These are phyloP conservation scores for Urocitellus parryii DNA, from an alignment of 2,113 vertebrate genomes.

Conservation along the genomic window DNA sequence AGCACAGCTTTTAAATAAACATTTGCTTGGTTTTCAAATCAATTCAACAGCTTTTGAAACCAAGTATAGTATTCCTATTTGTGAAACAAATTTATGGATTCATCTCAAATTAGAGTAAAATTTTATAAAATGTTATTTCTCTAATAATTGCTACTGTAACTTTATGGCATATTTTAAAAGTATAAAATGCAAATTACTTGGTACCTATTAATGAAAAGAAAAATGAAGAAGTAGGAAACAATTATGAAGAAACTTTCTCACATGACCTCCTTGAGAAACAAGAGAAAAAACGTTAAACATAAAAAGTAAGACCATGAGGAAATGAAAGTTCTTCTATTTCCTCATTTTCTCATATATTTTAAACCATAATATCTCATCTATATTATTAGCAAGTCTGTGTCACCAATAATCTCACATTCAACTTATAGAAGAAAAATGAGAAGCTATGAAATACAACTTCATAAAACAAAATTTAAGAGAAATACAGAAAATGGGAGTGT, in stretches of 20 bases:
- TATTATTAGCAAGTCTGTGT: neutral
- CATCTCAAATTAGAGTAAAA: neutral
- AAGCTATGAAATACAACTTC: neutral
- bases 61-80: neutral
- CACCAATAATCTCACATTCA: neutral
- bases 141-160: neutral
- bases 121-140: neutral
- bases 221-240: constrained; percentile 1
- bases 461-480: neutral
- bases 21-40: constrained; percentile 42
- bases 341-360: neutral
- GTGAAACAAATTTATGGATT: neutral
- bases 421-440: neutral
- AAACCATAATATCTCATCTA: neutral
- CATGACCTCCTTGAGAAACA: neutral
- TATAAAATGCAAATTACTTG: neutral
- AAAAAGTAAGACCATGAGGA: neutral
- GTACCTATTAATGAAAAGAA: neutral
- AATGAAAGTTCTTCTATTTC: neutral
- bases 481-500: neutral
- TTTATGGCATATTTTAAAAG: neutral
- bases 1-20: neutral
- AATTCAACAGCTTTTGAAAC: neutral
- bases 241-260: neutral
- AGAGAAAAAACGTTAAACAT: neutral